Evolutionary conservation across 2,113 vertebrate species (phyloP).

Genomic region (Nothocercus nigrocapillus): DNA sequence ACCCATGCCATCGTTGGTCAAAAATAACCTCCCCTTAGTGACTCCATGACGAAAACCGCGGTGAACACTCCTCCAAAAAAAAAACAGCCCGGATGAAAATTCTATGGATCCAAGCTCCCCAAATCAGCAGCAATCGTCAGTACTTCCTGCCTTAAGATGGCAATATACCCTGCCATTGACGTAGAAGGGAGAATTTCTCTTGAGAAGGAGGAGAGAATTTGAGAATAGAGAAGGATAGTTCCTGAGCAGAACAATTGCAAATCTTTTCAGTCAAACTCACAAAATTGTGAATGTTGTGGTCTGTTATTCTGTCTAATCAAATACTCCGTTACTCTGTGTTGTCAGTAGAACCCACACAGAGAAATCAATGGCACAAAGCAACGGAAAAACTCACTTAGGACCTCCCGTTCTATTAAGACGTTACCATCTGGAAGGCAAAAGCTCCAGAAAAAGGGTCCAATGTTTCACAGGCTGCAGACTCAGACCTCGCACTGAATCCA

Average conservation of each 20-base stretch:
- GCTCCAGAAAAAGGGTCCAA: neutral
- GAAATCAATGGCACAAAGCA: neutral
- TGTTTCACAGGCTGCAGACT: neutral
- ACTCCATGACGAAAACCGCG: neutral
- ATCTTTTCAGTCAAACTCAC: neutral
- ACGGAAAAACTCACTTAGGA: neutral
- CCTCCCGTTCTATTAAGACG: neutral
- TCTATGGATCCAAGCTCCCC: neutral
- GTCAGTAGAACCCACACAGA: neutral
- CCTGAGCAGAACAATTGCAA: neutral
- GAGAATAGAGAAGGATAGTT: neutral
- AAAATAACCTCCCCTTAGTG: no score
- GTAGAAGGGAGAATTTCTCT: neutral
- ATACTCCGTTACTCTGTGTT: neutral
- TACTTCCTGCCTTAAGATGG: neutral
- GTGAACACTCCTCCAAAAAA: neutral
- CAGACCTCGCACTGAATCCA: neutral
- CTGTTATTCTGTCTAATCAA: constrained; percentile 14
- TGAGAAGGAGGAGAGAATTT: constrained; percentile 3
- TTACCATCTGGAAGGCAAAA: neutral
- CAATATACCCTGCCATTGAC: constrained; percentile 9
- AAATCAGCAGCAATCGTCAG: neutral
- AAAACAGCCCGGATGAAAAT: neutral
- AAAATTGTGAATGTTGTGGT: neutral
- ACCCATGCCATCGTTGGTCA: no score